Percentiles rank a stretch among this genome's conserved stretches.
Evolutionary conservation across 1,140 invertebrate genomes (phyloP).

Genomic region (Scaptomyza graminum): DNA sequence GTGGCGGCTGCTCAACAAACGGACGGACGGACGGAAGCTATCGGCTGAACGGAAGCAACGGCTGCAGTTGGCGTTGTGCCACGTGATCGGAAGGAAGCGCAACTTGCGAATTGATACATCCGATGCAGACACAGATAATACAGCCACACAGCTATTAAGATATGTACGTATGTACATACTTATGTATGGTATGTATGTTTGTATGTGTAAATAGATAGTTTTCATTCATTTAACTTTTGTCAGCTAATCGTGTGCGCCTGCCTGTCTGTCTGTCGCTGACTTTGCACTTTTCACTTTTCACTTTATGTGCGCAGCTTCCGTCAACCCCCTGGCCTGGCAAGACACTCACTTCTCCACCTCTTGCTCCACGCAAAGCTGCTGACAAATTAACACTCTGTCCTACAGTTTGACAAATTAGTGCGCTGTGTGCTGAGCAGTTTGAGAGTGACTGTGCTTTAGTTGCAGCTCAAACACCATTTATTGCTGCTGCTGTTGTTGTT

Average conservation of each 20-base stretch:
- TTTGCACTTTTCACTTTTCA: slow-evolving; percentile 52
- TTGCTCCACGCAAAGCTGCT: too few species aligned
- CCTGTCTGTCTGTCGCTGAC: slow-evolving; percentile 50
- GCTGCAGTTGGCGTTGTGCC: slow-evolving; percentile 73
- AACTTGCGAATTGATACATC: slow-evolving; percentile 82
- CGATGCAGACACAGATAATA: slow-evolving; percentile 57
- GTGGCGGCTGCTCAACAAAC: slow-evolving; percentile 10
- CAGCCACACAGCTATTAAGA: slow-evolving; percentile 9
- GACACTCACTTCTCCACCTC: background rate
- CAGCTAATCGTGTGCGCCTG: slow-evolving; percentile 50
- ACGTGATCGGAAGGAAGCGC: slow-evolving; percentile 80
- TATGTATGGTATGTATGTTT: background rate
- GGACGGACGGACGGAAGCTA: slow-evolving; percentile 71
- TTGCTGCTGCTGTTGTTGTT: background rate
- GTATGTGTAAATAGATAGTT: too few species aligned
- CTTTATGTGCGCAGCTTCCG: slow-evolving; percentile 30
- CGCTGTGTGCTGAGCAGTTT: slow-evolving; percentile 24
- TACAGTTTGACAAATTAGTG: slow-evolving; percentile 5
- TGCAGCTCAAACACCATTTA: slow-evolving; percentile 21
- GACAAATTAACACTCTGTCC: too few species aligned
- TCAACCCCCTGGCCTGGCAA: slow-evolving; percentile 1
- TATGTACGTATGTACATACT: background rate
- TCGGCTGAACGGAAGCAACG: slow-evolving; percentile 76
- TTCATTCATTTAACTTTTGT: slow-evolving; percentile 61
- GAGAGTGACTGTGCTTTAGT: too few species aligned